Evolutionary conservation across 2,797 vertebrate genomes (phyloP).

Genomic region (Orestias chungarensis): DNA sequence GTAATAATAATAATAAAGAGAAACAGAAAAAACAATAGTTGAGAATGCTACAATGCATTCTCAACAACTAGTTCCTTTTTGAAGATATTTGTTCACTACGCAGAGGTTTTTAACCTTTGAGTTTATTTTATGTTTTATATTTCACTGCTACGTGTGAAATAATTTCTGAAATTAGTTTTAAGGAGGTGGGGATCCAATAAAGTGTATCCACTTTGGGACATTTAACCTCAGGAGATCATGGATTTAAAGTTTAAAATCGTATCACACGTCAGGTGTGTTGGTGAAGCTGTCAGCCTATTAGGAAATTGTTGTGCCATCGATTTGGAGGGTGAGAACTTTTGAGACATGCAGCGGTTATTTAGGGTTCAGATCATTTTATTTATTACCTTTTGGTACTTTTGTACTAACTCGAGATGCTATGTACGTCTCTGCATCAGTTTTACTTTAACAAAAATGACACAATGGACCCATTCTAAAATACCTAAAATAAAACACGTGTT

Average conservation of each 20-base stretch:
- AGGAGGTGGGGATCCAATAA: slow-evolving; percentile 6
- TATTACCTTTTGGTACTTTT: neutral
- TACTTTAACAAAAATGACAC: neutral
- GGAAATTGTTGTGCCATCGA: neutral
- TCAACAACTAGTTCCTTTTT: too few relatives aligned
- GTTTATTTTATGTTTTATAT: too few relatives aligned
- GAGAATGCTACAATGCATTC: too few relatives aligned
- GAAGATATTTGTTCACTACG: too few relatives aligned
- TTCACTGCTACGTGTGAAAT: neutral
- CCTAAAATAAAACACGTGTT: too few relatives aligned
- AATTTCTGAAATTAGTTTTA: neutral
- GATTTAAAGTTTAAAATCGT: slow-evolving; percentile 8
- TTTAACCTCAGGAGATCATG: neutral
- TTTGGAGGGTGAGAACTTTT: neutral
- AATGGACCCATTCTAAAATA: neutral
- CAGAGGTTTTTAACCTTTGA: too few relatives aligned
- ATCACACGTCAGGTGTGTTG: neutral
- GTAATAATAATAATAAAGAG: too few relatives aligned
- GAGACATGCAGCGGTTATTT: neutral
- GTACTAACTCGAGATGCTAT: neutral
- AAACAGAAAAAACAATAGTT: too few relatives aligned
- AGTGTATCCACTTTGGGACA: neutral
- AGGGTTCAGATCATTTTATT: neutral
- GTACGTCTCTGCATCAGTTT: neutral
- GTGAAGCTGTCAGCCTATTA: slow-evolving; percentile 4